Conservation (phyloP, 2,888 invertebrate genomes). For the Bombyx huttoni region DNA sequence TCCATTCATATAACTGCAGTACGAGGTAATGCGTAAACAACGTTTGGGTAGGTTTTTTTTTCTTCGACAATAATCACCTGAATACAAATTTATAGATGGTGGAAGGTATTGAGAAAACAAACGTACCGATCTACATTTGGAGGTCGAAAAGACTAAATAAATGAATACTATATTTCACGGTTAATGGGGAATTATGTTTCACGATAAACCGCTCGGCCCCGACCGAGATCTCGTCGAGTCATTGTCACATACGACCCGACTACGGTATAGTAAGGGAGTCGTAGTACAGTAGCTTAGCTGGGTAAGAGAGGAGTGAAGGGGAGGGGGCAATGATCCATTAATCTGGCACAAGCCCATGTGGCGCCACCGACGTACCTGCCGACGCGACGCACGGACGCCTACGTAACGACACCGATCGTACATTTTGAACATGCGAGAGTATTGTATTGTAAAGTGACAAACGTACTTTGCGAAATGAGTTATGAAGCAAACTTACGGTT, state of each 20-base stretch:
- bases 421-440: constrained; percentile 50
- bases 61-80: too few species aligned
- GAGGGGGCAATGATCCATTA: constrained; percentile 85
- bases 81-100: too few species aligned
- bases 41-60: too few species aligned
- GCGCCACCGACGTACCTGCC: constrained; percentile 75
- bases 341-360: constrained; percentile 86
- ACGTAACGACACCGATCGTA: constrained; percentile 53
- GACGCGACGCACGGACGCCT: constrained; percentile 69
- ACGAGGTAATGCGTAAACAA: too few species aligned
- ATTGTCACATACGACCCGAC: not conserved
- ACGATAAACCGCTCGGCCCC: not conserved
- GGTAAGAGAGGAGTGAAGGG: constrained; percentile 20
- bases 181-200: not conserved
- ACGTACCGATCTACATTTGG: too few species aligned
- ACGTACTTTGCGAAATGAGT: constrained; percentile 12
- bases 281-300: constrained; percentile 58
- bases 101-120: too few species aligned
- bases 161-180: too few species aligned
- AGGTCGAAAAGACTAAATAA: too few species aligned
- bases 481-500: not conserved
- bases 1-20: too few species aligned
- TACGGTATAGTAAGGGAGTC: constrained; percentile 33
- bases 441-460: constrained; percentile 19
- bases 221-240: not conserved